Conservation (phyloP, 92 coral and sea anemone genomes). For the Epizoanthus scotinus region DNA sequence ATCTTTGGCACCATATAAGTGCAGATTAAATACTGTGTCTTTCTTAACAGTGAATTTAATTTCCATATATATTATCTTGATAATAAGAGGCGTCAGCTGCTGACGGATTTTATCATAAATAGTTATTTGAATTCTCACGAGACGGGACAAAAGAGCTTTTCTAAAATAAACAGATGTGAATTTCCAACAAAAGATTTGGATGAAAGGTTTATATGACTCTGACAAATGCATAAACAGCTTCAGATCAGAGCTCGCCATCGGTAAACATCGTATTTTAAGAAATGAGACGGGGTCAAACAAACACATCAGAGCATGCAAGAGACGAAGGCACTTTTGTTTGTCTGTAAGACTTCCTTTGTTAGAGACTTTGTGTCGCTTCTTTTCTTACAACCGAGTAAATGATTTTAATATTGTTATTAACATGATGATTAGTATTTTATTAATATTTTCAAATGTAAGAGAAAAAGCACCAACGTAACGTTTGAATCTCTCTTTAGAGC, state of each 20-base stretch:
- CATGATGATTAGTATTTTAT: no score
- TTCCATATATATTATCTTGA: background rate
- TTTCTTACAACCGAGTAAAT: background rate
- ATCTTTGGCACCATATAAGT: no score
- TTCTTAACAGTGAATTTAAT: background rate
- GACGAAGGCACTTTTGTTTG: no score
- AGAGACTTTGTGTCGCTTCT: background rate
- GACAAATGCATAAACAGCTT: no score
- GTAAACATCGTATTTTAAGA: background rate
- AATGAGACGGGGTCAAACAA: background rate
- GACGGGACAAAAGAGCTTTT: background rate
- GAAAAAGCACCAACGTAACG: background rate
- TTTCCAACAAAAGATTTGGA: background rate
- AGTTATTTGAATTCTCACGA: background rate
- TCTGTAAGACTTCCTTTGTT: no score
- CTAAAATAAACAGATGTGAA: background rate
- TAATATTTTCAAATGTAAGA: background rate
- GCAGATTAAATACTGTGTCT: background rate
- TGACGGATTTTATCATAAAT: background rate
- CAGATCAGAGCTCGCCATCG: background rate
- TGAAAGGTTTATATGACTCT: background rate
- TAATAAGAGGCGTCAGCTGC: background rate
- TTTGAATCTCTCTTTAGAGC: no score
- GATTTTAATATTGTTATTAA: background rate
- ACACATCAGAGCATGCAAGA: background rate